A percentile compares a stretch with the other conserved stretches of the same genome.
These are phyloP conservation scores for Tachuris rubrigastra DNA, from an alignment of 2,113 vertebrate species.

Conservation along the genomic window DNA sequence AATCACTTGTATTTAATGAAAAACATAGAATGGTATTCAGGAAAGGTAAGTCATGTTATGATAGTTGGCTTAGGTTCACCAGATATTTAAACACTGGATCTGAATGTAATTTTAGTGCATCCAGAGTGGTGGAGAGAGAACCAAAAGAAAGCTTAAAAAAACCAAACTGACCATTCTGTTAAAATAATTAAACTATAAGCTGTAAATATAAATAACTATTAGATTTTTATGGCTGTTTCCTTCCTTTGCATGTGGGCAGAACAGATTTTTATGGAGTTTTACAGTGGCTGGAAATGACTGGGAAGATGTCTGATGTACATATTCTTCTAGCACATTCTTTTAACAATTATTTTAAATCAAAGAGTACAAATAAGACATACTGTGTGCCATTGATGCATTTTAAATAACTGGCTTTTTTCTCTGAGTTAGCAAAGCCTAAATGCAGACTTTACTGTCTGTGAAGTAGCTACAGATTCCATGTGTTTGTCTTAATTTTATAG, in stretches of 20 bases:
- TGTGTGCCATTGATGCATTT: neutral
- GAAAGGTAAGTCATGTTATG: neutral
- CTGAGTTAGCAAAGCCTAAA: neutral
- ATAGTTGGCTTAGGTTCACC: neutral
- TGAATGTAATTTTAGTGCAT: neutral
- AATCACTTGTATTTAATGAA: neutral
- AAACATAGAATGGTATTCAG: neutral
- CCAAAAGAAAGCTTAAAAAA: neutral
- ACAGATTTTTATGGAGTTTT: neutral
- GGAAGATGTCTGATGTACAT: neutral
- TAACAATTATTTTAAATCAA: neutral
- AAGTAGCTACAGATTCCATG: neutral
- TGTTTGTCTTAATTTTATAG: neutral
- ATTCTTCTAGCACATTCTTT: neutral
- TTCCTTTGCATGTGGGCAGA: neutral
- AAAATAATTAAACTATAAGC: neutral
- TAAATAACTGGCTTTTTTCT: neutral
- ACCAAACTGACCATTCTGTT: rapidly evolving
- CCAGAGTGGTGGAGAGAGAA: neutral
- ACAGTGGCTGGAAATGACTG: neutral
- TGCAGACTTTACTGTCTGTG: neutral
- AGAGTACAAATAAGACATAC: neutral
- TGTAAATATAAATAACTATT: neutral
- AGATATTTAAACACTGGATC: neutral
- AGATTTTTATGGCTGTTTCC: neutral